Percentiles rank a stretch among this genome's conserved stretches.
Evolutionary conservation across 2,888 invertebrate species (phyloP).

Genomic region (Polyommatus icarus): DNA sequence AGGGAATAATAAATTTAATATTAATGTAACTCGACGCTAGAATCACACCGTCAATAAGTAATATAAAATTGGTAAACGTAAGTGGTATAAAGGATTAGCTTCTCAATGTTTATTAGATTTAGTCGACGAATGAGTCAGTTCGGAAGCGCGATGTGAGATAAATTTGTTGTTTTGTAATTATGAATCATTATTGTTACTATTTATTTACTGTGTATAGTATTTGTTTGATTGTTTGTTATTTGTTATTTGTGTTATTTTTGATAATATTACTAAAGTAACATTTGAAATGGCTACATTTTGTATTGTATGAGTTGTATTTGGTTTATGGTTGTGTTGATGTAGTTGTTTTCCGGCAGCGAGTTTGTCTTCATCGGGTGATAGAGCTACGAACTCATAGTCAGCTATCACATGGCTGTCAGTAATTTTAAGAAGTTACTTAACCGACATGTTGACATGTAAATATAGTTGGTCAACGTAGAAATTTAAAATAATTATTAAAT

Average conservation of each 20-base stretch:
- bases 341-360: conserved; percentile 49
- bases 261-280: not conserved
- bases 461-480: conserved; percentile 78
- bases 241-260: not conserved
- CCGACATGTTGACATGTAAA: conserved; percentile 78
- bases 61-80: conserved; percentile 60
- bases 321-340: not conserved
- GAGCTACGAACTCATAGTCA: conserved; percentile 75
- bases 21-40: conserved; percentile 63
- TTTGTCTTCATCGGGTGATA: conserved; percentile 72
- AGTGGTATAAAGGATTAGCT: conserved; percentile 69
- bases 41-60: conserved; percentile 61
- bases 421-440: conserved; percentile 76
- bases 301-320: not conserved
- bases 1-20: conserved; percentile 72
- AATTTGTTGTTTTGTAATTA: conserved; percentile 59
- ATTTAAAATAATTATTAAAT: conserved; percentile 73
- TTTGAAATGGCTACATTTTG: not conserved
- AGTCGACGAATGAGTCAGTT: conserved; percentile 79
- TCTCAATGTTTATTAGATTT: conserved; percentile 80
- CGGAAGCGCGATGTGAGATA: conserved; percentile 70
- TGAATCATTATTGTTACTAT: conserved; percentile 34
- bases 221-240: not conserved
- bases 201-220: not conserved
- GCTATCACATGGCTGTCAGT: conserved; percentile 81